A percentile compares a stretch with the other conserved stretches of the same genome.
Evolutionary conservation across 2,113 vertebrate species (phyloP).

Genomic region (Varanus komodoensis): DNA sequence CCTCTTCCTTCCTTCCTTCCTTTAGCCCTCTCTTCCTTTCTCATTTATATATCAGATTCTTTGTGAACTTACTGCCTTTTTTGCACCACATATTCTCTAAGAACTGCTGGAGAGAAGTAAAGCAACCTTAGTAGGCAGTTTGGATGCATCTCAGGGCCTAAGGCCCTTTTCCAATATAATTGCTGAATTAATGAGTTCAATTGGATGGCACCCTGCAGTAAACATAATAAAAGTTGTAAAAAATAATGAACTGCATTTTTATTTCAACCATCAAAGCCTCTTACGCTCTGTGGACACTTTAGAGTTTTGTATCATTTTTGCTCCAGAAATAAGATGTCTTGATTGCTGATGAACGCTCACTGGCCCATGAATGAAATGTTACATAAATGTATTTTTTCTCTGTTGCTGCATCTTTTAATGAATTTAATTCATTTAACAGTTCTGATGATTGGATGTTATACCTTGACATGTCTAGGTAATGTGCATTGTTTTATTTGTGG

Average conservation of each 20-base stretch:
- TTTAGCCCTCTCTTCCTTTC: not conserved
- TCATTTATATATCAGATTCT: constrained; percentile 15
- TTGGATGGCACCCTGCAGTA: constrained; percentile 68
- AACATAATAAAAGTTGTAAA: constrained; percentile 74
- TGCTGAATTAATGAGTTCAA: constrained; percentile 75
- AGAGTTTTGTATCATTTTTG: constrained; percentile 31
- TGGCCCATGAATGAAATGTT: constrained; percentile 29
- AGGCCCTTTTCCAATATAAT: constrained; percentile 66
- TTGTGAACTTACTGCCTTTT: constrained; percentile 50
- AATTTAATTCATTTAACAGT: constrained; percentile 59
- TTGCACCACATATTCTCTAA: constrained; percentile 52
- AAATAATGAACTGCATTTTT: constrained; percentile 72
- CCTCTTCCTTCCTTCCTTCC: not conserved
- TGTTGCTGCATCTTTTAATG: constrained; percentile 46
- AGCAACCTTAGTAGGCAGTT: constrained; percentile 63
- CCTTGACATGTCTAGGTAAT: constrained; percentile 51
- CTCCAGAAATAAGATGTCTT: constrained; percentile 47
- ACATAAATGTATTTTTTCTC: constrained; percentile 50
- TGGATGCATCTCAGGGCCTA: constrained; percentile 71
- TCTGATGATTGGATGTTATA: constrained; percentile 52
- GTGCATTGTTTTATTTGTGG: constrained; percentile 53
- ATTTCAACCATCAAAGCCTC: constrained; percentile 52
- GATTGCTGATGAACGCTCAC: constrained; percentile 12
- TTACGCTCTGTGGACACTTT: constrained; percentile 59
- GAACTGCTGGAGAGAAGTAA: constrained; percentile 52